Base-by-base conservation (phyloP, 2,797 vertebrate genomes). In the Coendou prehensilis region DNA sequence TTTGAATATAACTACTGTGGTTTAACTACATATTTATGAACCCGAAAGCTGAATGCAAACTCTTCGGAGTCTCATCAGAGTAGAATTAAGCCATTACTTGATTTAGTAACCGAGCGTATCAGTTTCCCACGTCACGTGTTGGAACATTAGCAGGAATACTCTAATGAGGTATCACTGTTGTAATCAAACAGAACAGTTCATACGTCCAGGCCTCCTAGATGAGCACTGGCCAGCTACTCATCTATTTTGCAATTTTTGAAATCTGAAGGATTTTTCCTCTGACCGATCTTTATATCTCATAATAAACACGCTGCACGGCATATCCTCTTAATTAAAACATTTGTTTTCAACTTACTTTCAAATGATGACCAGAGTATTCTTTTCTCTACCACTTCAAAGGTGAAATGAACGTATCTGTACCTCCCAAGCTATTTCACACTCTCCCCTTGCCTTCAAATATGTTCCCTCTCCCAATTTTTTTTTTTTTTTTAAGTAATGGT, bases 361-460 rank as follows among this genome's bases (percentile, higher is more conserved):
- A 90, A 78, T 75, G 81, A 75, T 82, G 73, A 61, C 20, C 33
- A 75, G 37, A 91, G 93, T 52, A 86, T 17, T 95, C 30, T 33
- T 89, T 95, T 90, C 83, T 56, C 57, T 83, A 52, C 82, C 69
- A 88, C 69, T 73, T 37, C 64, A 69, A 79, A 92, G 87, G 67
- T 67, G 15, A 71, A 79, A 73, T 71, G 64, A 52, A 3, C 26
- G 52, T 93, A 33, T 20, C 50, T 73, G 9, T 50, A 1, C 50
- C 20, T 57, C 45, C 69, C 6, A 88, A 90, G 61, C 45, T 13
- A 73, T 50, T 93, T 91, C 63, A 59, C 41, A 33, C 30, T 63
- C 10, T 86, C 30, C 33, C 33, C 28, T 33, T 23, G 6, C 59
- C n/a, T 85, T 89, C 75, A 79, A 85, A 75, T 45, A 37, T 80